These are phyloP conservation scores for Ophiothrix spiculata DNA, from an alignment of 35 echinoderm and acorn worm species.

Conservation along the genomic window DNA sequence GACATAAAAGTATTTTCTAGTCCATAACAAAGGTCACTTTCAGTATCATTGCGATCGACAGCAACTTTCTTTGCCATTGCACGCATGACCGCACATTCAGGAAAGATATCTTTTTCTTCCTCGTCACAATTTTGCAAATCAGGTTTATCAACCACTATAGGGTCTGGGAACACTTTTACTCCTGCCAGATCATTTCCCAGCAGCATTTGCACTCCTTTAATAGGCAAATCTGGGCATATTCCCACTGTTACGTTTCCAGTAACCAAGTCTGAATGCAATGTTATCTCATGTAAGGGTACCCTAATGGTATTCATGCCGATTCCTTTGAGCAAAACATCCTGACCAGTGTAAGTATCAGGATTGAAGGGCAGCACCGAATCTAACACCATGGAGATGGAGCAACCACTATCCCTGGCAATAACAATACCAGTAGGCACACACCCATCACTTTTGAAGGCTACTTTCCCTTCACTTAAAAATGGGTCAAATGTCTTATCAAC, in stretches of 20 bases:
- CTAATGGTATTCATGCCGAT: background rate
- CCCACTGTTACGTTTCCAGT: conserved; percentile 26
- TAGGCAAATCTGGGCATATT: conserved; percentile 10
- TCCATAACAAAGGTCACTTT: too few relatives aligned
- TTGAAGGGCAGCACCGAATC: background rate
- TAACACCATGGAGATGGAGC: background rate
- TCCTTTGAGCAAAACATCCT: background rate
- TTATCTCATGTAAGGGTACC: conserved; percentile 19
- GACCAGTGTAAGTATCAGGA: background rate
- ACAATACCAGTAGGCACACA: background rate
- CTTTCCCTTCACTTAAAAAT: background rate
- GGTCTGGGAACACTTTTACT: conserved; percentile 17
- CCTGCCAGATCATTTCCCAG: conserved; percentile 54
- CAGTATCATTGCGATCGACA: too few relatives aligned
- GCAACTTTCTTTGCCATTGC: background rate
- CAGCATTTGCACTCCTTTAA: conserved; percentile 23
- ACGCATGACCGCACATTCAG: conserved; percentile 35
- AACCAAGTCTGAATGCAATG: conserved; percentile 30
- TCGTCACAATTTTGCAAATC: background rate
- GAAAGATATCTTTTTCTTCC: conserved; percentile 18
- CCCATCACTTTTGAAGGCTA: background rate
- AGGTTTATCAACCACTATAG: conserved; percentile 23
- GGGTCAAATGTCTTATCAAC: background rate
- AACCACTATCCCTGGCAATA: conserved; percentile 16
- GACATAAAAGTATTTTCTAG: too few relatives aligned